A percentile compares a stretch with the other conserved stretches of the same genome.
These are phyloP conservation scores for Eupithecia vulgata DNA, from an alignment of 2,888 invertebrate species.

Conservation along the genomic window DNA sequence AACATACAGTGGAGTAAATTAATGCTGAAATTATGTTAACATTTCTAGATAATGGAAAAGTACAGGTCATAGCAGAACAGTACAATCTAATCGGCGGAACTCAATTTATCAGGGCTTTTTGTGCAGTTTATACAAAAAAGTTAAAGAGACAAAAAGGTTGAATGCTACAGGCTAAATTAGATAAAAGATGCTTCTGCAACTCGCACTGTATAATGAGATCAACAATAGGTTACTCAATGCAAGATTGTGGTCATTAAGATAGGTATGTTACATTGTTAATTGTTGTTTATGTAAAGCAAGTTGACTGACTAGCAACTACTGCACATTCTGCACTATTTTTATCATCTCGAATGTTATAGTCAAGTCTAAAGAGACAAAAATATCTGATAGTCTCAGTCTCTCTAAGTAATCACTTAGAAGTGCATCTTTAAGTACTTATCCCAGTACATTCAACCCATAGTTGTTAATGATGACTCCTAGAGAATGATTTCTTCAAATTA, in stretches of 20 bases:
- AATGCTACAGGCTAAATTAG: background rate
- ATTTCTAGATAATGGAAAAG: background rate
- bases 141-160: constrained; percentile 19
- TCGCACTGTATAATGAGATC: background rate
- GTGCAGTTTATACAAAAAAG: background rate
- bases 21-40: background rate
- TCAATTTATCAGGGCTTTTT: constrained; percentile 18
- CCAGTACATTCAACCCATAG: no score
- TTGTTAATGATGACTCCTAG: no score
- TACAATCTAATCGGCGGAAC: constrained; percentile 21
- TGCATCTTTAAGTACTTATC: background rate
- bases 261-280: constrained; percentile 4
- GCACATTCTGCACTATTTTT: background rate
- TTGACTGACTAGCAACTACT: no score
- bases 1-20: background rate
- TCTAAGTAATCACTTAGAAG: no score
- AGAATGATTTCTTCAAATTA: no score
- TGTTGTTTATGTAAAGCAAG: no score
- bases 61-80: constrained; percentile 18
- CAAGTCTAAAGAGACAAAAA: no score
- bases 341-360: no score
- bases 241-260: background rate
- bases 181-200: background rate
- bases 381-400: no score
- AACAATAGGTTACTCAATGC: constrained; percentile 5